These are phyloP conservation scores for Tanaodytes sp. DNA, from an alignment of 2,888 invertebrate species.

Conservation along the genomic window DNA sequence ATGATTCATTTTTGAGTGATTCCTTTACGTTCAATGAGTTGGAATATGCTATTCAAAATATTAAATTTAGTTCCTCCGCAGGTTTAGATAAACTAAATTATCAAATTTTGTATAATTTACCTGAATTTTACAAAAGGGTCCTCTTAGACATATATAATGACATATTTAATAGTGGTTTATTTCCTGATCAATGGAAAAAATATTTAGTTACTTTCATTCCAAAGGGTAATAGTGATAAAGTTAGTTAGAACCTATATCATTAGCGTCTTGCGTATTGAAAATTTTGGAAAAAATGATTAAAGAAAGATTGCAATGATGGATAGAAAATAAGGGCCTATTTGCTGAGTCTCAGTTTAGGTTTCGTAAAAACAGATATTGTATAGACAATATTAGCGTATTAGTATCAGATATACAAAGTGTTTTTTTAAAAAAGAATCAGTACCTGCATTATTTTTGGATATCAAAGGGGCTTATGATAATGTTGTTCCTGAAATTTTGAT, in stretches of 20 bases:
- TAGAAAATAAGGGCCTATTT: slow-evolving; percentile 29
- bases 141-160: slow-evolving; percentile 31
- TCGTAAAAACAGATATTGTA: slow-evolving; percentile 32
- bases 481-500: slow-evolving; percentile 30
- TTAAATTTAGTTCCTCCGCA: slow-evolving; percentile 21
- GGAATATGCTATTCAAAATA: slow-evolving; percentile 4
- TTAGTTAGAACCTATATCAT: slow-evolving; percentile 32
- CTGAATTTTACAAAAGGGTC: slow-evolving; percentile 25
- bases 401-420: slow-evolving; percentile 11
- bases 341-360: slow-evolving; percentile 38
- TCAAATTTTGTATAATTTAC: slow-evolving; percentile 12
- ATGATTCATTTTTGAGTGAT: too few species aligned
- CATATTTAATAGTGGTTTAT: slow-evolving; percentile 5
- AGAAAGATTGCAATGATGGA: slow-evolving; percentile 21
- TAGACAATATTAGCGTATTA: too few species aligned
- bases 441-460: slow-evolving; percentile 24
- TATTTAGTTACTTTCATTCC: slow-evolving; percentile 37
- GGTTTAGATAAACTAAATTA: slow-evolving; percentile 35
- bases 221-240: too few species aligned
- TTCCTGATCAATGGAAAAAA: slow-evolving; percentile 35
- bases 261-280: slow-evolving; percentile 36
- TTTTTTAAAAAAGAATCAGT: slow-evolving; percentile 28
- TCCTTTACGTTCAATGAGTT: slow-evolving; percentile 28
- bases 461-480: slow-evolving; percentile 42
- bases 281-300: slow-evolving; percentile 33